A percentile compares a stretch with the other conserved stretches of the same genome.
phyloP scores from a whole-genome alignment of 2,113 vertebrate genomes.

The Podarcis raffonei region DNA sequence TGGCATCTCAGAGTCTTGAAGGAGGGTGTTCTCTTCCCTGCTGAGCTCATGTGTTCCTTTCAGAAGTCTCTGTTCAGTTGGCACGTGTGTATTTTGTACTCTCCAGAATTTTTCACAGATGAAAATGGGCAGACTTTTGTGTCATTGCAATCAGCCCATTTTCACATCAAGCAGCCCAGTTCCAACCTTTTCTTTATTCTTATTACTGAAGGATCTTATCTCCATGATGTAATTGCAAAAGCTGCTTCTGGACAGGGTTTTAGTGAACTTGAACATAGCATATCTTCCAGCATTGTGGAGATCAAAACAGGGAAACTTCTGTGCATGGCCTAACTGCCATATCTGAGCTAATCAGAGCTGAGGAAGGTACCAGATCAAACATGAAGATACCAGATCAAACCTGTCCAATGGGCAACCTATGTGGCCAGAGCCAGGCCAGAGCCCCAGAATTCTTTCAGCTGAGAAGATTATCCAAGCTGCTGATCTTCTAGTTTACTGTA shows the following conservation, averaged over 20 bases:
- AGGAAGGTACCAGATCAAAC: not conserved
- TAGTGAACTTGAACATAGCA: too few species aligned
- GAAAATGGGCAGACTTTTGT: not conserved
- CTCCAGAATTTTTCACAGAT: not conserved
- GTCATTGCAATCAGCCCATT: not conserved
- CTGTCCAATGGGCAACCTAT: not conserved
- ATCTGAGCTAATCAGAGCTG: not conserved
- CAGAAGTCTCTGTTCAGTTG: not conserved
- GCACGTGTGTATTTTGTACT: not conserved
- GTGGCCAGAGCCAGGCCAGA: not conserved
- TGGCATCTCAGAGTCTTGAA: not conserved
- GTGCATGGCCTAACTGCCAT: too few species aligned
- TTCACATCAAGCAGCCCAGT: not conserved
- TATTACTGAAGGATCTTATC: not conserved
- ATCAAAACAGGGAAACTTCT: not conserved
- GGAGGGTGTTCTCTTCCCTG: constrained; percentile 9
- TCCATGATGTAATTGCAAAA: not conserved
- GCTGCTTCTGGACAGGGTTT: too few species aligned
- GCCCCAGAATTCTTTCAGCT: not conserved
- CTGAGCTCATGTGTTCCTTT: not conserved
- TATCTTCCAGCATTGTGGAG: not conserved
- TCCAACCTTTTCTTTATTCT: not conserved
- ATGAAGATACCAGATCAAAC: not conserved
- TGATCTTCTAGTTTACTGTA: too few species aligned
- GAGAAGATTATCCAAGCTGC: too few species aligned